These are phyloP conservation scores for Macropodus opercularis DNA, from an alignment of 2,797 vertebrate species.

Conservation along the genomic window DNA sequence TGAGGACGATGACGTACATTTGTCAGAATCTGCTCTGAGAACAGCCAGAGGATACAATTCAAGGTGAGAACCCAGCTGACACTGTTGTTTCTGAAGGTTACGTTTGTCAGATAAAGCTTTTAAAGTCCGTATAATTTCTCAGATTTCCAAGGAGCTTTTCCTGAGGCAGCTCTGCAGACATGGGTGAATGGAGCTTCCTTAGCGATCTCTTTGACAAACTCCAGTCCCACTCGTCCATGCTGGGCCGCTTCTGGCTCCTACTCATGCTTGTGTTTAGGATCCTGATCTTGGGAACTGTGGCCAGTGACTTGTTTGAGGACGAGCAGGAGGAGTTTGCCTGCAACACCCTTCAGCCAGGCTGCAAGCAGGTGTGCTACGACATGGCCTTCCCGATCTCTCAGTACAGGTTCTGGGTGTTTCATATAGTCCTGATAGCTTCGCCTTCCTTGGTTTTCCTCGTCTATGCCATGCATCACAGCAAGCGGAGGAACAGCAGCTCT, in stretches of 20 bases:
- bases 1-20: too few relatives aligned
- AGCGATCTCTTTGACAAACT: constrained; percentile 84
- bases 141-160: too few relatives aligned
- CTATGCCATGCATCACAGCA: constrained; percentile 86
- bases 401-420: constrained; percentile 96
- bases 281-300: constrained; percentile 90
- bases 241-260: constrained; percentile 92
- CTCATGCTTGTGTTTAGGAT: constrained; percentile 94
- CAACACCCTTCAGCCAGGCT: constrained; percentile 93
- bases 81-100: too few relatives aligned
- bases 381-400: constrained; percentile 93
- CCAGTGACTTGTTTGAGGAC: constrained; percentile 90
- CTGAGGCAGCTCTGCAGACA: constrained; percentile 49
- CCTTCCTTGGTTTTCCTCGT: constrained; percentile 89
- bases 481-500: constrained; percentile 62
- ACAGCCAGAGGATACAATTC: too few relatives aligned
- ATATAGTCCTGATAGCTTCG: constrained; percentile 90
- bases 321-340: constrained; percentile 93
- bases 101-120: too few relatives aligned
- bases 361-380: constrained; percentile 92
- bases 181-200: constrained; percentile 91
- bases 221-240: constrained; percentile 89
- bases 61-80: too few relatives aligned
- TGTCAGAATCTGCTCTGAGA: too few relatives aligned
- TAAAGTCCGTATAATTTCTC: too few relatives aligned